Base-by-base conservation (phyloP, 1,140 invertebrate species). In the Arctopsyche grandis region DNA sequence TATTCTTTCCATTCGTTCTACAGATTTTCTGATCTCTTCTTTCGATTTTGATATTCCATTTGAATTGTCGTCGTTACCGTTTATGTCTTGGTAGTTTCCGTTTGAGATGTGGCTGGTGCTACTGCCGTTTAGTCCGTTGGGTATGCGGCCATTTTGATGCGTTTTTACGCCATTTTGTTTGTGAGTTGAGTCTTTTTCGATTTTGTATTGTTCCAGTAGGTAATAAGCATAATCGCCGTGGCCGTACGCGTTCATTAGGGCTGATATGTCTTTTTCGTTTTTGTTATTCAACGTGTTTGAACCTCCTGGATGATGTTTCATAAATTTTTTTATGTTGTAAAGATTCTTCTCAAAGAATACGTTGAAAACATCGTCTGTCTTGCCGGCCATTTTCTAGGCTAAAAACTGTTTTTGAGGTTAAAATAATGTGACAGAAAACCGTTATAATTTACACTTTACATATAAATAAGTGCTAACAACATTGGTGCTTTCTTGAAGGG, bases 301-400 rank as follows among this genome's bases (percentile, higher is more conserved):
- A 0, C 92, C 92, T 0, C 92, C 92, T 0, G 92, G 92, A 84
- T 93, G 92, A 80, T 91, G 89, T 22, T 86, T 87, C 14, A 92
- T 81, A 76, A 93, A 93, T 16, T 85, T 80, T 44, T 86, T 84
- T 76, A 92, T 86, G 75, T 92, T 88, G 84, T 92, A 92, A 52
- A 81, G 84, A 38, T 88, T 84, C 0, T 87, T 87, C 22, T 85
- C 83, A 83, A 84, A 85, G 7, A 77, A 77, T 4, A 88, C 84
- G 0, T 84, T 84, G 75, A 88, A 87, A 1, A 75, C 66, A 26
- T 26, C 12, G 24, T 84, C 74, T 58, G 19, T 63, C 44, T 74
- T 0, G 16, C 52, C 22, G 5, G 56, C 7, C 74, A 76, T 76
- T 76, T 3, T 76, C 69, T 52, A 38, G 1, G 14, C 9, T 60